These are phyloP conservation scores for Mesocricetus auratus DNA, from an alignment of 2,113 vertebrate genomes.

Conservation along the genomic window DNA sequence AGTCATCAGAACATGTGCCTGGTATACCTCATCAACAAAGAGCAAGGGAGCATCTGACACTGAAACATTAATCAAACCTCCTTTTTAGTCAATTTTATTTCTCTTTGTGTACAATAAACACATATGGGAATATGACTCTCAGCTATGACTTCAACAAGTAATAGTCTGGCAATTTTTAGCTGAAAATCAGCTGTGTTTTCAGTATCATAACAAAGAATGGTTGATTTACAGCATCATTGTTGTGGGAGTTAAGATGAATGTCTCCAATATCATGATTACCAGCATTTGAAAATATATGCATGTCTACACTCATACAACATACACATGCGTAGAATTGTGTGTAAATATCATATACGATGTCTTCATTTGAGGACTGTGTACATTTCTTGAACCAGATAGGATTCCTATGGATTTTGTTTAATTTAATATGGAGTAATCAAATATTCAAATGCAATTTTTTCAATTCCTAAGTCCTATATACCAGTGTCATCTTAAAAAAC, in stretches of 20 bases:
- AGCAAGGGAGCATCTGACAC: background rate
- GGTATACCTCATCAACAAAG: background rate
- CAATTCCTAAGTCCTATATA: background rate
- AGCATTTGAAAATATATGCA: background rate
- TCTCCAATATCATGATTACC: background rate
- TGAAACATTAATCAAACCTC: background rate
- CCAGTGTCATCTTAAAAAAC: background rate
- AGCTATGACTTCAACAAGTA: background rate
- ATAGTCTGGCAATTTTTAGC: background rate
- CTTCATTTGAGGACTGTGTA: too few species aligned
- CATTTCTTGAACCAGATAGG: background rate
- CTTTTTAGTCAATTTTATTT: background rate
- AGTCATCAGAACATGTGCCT: background rate
- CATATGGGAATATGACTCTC: background rate
- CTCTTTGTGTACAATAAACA: background rate
- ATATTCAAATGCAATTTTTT: background rate
- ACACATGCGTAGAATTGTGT: too few species aligned
- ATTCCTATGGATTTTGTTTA: background rate
- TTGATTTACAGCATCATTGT: background rate
- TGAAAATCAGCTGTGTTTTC: background rate
- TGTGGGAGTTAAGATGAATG: background rate
- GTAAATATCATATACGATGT: rapidly evolving
- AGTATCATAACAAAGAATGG: background rate
- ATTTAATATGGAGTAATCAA: background rate
- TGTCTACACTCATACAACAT: background rate